Evolutionary conservation across 2,113 vertebrate species (phyloP).

Genomic region (Microcebus lehilahytsara): DNA sequence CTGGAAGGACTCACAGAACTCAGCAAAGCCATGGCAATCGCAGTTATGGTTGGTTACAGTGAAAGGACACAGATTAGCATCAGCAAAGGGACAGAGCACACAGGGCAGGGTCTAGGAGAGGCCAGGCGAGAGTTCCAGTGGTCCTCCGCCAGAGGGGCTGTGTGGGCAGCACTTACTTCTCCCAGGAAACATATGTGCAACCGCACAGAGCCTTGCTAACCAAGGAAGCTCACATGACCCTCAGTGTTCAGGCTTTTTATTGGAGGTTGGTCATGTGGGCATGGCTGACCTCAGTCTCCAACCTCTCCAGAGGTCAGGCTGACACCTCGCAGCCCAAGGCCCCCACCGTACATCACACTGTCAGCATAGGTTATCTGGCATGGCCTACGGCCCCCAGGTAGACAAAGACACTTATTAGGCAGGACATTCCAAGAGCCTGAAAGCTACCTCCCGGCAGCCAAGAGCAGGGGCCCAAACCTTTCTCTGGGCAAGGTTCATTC

Average conservation of each 20-base stretch:
- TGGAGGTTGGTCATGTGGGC: neutral
- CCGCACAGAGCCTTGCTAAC: too few species aligned
- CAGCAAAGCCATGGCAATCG: neutral
- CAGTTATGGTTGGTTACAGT: fast-evolving
- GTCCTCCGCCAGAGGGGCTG: fast-evolving
- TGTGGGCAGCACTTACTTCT: neutral
- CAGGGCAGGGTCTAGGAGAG: neutral
- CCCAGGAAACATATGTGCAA: neutral
- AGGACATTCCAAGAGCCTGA: neutral
- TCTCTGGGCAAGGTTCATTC: neutral
- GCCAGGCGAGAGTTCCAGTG: neutral
- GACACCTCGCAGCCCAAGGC: neutral
- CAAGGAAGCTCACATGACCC: neutral
- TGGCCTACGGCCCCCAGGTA: neutral
- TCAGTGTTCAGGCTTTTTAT: neutral
- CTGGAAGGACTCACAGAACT: neutral
- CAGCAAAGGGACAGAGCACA: neutral
- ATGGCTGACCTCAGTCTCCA: neutral
- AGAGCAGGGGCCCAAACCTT: neutral
- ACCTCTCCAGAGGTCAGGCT: neutral
- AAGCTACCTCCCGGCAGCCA: neutral
- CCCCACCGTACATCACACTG: neutral
- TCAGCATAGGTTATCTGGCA: neutral
- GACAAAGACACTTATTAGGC: neutral
- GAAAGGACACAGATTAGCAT: neutral